phyloP scores from a whole-genome alignment of 2,113 vertebrate genomes.

The Ciconia stormi region DNA sequence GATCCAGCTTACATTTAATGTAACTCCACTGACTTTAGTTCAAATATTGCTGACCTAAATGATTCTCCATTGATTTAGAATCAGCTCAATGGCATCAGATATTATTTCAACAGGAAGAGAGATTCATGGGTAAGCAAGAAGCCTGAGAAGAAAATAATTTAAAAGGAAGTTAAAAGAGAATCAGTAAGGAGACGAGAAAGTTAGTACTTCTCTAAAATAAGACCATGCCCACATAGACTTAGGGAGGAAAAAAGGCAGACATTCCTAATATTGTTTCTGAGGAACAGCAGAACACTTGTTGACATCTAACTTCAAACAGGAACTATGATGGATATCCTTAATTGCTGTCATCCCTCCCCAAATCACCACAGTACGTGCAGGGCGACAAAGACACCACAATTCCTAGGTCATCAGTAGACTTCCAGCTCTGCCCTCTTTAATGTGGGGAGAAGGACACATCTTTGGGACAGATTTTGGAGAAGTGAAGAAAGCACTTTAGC shows the following conservation, averaged over 20 bases:
- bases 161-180: not conserved
- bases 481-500: not conserved
- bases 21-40: slow-evolving; percentile 47
- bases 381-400: not conserved
- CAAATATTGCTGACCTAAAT: not conserved
- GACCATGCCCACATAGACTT: not conserved
- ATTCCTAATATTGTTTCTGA: not conserved
- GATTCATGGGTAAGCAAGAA: not conserved
- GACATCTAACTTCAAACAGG: not conserved
- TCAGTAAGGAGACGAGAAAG: not conserved
- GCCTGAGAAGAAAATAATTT: not conserved
- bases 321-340: not conserved
- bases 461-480: slow-evolving; percentile 1
- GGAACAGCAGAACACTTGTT: not conserved
- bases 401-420: not conserved
- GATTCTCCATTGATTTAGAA: not conserved
- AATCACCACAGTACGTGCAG: not conserved
- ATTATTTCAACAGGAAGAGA: not conserved
- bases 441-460: not conserved
- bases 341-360: not conserved
- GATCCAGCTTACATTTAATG: not conserved
- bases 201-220: not conserved
- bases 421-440: not conserved
- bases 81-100: not conserved
- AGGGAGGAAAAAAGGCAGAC: not conserved